Base-by-base conservation (phyloP, 2,888 invertebrate genomes). In the Lumbricus terrestris region DNA sequence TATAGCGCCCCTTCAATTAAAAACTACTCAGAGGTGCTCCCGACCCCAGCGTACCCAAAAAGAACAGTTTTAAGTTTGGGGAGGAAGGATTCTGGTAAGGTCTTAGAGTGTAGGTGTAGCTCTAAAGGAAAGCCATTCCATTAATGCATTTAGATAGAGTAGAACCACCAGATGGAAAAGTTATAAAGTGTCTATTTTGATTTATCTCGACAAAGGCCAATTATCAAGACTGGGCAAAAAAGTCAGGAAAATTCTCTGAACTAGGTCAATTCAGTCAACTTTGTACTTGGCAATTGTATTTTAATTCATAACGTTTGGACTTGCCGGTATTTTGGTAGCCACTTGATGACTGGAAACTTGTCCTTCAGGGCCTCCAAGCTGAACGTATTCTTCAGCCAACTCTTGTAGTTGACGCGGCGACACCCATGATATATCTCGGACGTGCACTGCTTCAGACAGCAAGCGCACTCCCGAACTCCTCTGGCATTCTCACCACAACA, bases 291-390 rank as follows among this genome's bases (percentile, higher is more conserved):
- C 13, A 69, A 69, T 23, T 20, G 11, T n/a, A 69, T 29, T 69
- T 47, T 69, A 69, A 69, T 69, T 69, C 0, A 69, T 29, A 20
- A 35, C 35, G 34, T 34, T 35, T 85, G 37, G 34, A 37, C 85
- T 37, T 85, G 91, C 91, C 90, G 90, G 90, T 91, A 91, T 33
- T 83, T 89, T 13, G 91, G 91, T 35, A 91, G 89, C 91, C 91
- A 91, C 23, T 90, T 82, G 34, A 89, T 23, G 40, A 91, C 89
- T 20, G 91, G 91, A 38, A 91, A 54, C 33, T 88, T 90, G 37
- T 89, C 40, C 88, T 91, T 90, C 35, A 91, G 15, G 29, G 33
- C 54, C 35, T 90, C 38, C 20, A 89, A 89, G 47, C 37, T 90
- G 90, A 90, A 91, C 5, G 35, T 35, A 0, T 88, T 88, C 29